Evolutionary conservation across 2,888 invertebrate genomes (phyloP), one percentile per base, ranked within the genome.

Genomic region (Drosophila rellima): DNA sequence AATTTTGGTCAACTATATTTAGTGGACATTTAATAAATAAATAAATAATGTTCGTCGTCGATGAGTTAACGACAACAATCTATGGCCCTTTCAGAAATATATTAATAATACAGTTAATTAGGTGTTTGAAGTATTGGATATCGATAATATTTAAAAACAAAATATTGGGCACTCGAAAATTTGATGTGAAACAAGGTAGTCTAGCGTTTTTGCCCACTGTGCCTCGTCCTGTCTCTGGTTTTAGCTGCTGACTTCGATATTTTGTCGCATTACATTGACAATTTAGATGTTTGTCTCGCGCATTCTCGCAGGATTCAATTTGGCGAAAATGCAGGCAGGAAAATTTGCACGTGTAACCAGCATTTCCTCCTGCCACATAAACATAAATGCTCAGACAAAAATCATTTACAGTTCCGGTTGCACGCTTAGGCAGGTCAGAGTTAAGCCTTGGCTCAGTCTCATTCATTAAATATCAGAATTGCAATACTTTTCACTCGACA

Each of bases 241-340:
- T 63, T 67, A 64, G 64, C 80, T 82, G 86, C 86, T 85, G 88
- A 89, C 85, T 89, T 85, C 83, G 78, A 86, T 86, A 86, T 86
- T 89, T 88, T 85, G 88, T 89, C 85, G 86, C 85, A 89, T 85
- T 85, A 85, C 86, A 80, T 82, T 82, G 86, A 89, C 89, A 89
- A 86, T 86, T 86, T 86, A 86, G 85, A 89, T 89, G 85, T 86
- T 86, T 86, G 88, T 89, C 85, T 78, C 68, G 81, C 89, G 69
- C 87, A 75, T 83, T 82, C 68, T 85, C 73, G 70, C 71, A 50
- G 78, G 74, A 88, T 83, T 87, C 88, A 84, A 86, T 88, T 83
- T 79, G 61, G 55, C 52, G 44, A 52, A 76, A 80, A 70, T 81
- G 87, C 80, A 84, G 57, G 68, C 57, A 44, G 44, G 44, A 65